These are phyloP conservation scores for Coregonus ussuriensis DNA, from an alignment of 2,797 vertebrate genomes.

Conservation along the genomic window DNA sequence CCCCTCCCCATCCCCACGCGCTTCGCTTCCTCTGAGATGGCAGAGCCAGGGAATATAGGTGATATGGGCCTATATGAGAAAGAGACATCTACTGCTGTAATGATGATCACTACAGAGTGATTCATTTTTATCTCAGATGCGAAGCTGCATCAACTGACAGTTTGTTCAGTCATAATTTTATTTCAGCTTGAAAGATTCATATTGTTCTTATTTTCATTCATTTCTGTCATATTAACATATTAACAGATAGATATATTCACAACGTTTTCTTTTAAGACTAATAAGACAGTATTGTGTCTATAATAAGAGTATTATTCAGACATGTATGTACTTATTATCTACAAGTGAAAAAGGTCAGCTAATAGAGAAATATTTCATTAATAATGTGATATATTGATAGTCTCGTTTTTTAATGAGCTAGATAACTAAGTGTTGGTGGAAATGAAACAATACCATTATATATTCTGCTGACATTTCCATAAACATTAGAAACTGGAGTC, in stretches of 20 bases:
- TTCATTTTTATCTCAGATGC: background rate
- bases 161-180: background rate
- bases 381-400: constrained; percentile 20
- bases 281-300: background rate
- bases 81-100: background rate
- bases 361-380: constrained; percentile 30
- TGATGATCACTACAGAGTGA: background rate
- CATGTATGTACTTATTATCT: background rate
- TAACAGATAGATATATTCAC: background rate
- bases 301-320: background rate
- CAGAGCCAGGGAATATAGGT: constrained; percentile 60
- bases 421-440: constrained; percentile 43
- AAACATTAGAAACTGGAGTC: constrained; percentile 53
- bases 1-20: constrained; percentile 50
- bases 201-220: background rate
- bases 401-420: constrained; percentile 38
- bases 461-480: constrained; percentile 64
- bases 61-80: constrained; percentile 34
- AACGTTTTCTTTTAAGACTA: background rate
- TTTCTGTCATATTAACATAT: background rate
- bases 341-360: constrained; percentile 2
- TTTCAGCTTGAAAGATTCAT: background rate
- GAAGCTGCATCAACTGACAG: background rate
- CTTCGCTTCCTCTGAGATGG: constrained; percentile 60
- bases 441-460: constrained; percentile 49